Percentiles rank a stretch among this genome's conserved stretches.
Evolutionary conservation across 2,113 vertebrate species (phyloP).

Genomic region (Calyptomena viridis): DNA sequence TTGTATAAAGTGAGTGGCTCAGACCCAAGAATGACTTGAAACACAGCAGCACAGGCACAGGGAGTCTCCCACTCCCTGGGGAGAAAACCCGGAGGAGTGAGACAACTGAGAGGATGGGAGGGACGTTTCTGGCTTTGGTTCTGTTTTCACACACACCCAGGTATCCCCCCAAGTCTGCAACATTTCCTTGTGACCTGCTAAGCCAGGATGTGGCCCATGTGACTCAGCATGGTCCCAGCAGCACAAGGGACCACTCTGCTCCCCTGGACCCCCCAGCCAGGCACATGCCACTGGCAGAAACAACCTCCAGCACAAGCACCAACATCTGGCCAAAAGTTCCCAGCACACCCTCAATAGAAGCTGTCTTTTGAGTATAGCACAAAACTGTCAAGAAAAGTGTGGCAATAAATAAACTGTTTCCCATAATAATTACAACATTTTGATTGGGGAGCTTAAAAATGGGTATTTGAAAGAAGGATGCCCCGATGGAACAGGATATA

Average conservation of each 20-base stretch:
- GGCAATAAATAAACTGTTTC: not conserved
- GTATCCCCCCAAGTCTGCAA: not conserved
- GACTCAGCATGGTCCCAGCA: fast-evolving
- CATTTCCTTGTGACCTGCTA: not conserved
- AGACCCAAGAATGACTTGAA: not conserved
- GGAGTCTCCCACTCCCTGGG: not conserved
- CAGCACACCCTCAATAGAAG: not conserved
- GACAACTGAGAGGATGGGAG: not conserved
- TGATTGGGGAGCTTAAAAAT: not conserved
- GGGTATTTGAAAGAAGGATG: not conserved
- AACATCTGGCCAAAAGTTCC: not conserved
- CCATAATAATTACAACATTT: not conserved
- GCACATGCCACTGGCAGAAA: not conserved
- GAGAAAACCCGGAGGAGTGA: fast-evolving
- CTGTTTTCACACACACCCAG: not conserved
- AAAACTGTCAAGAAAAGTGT: not conserved
- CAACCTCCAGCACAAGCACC: not conserved
- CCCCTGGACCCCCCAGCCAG: not conserved
- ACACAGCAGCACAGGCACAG: fast-evolving
- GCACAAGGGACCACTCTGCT: not conserved
- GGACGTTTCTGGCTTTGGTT: not conserved
- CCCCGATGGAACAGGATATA: not conserved
- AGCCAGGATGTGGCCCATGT: fast-evolving
- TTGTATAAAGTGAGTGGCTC: not conserved
- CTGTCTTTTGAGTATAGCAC: not conserved